Percentiles rank a stretch among this genome's conserved stretches.
phyloP scores from a whole-genome alignment of 2,113 vertebrate genomes.

The Tachysurus fulvidraco region DNA sequence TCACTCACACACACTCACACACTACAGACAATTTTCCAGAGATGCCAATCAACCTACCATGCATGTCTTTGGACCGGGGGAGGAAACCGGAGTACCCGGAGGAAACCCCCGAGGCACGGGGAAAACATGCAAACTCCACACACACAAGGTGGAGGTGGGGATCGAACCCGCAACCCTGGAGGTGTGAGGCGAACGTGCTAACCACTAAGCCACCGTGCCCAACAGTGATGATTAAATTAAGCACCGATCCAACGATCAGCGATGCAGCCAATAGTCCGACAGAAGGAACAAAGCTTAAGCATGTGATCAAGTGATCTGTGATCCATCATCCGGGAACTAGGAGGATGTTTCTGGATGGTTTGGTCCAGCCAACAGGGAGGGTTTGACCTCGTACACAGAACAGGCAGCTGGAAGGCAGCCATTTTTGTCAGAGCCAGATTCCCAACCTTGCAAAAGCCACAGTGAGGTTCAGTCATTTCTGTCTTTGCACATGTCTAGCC shows the following conservation, averaged over 20 bases:
- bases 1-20: no score
- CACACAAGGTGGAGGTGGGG: no score
- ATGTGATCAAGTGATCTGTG: neutral
- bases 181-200: no score
- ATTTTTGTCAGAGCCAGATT: neutral
- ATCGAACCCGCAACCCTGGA: no score
- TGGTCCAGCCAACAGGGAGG: slow-evolving; percentile 16
- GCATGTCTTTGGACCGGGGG: no score
- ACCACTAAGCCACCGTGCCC: no score
- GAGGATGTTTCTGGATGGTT: slow-evolving; percentile 28
- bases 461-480: slow-evolving; percentile 1
- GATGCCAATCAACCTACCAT: no score
- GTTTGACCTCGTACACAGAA: slow-evolving; percentile 33
- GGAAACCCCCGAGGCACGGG: no score
- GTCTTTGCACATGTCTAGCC: slow-evolving; percentile 5
- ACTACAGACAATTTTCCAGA: no score
- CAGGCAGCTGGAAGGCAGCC: slow-evolving; percentile 25
- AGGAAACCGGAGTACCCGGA: no score
- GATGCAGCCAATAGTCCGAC: neutral
- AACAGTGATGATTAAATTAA: neutral
- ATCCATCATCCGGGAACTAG: neutral
- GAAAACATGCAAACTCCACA: no score
- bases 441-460: slow-evolving; percentile 24
- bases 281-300: neutral
- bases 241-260: no score